Evolutionary conservation across 2,797 vertebrate genomes (phyloP), one percentile per base, ranked within the genome.

Genomic region (Melanotaenia trifasciata): DNA sequence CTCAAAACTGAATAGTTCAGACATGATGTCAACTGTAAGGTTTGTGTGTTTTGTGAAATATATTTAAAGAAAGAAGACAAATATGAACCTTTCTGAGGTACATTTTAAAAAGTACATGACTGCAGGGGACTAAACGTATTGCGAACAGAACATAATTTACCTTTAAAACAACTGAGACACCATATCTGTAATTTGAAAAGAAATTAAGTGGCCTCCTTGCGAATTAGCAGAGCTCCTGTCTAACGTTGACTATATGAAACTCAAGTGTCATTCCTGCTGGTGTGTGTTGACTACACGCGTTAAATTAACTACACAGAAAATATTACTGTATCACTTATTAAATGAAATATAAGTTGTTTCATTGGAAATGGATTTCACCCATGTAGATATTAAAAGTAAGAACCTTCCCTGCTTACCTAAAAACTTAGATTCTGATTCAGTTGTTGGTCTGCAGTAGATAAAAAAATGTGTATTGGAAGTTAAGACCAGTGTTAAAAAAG

Each of bases 261-360:
- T 26, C 26, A 26, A 26, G 9, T 18, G 36, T 64, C 8, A 58
- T 24, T 43, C 30, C 43, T 63, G 61, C 36, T 66, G 68, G 45
- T 58, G 57, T 56, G 30, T 47, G 38, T 61, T 1, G 47, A 43
- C 32, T 58, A 43, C 56, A 72, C n/a, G 24, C 35, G 38, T 75
- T 51, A 18, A 72, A 47, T 78, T 50, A 54, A 51, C 53, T 60
- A 36, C 54, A 32, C 0, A 2, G 43, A 40, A 26, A 57, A 35
- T 24, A 68, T 3, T 22, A 60, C 33, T 32, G 14, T n/a, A 38
- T 60, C 33, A 24, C 54, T 59, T 62, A 56, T 61, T 12, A 68
- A 30, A 65, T 16, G 38, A 35, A 64, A 40, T 8, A 45, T 45
- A 4, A 18, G 58, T n/a, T 63, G 28, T 33, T 64, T 64, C 28